phyloP scores from a whole-genome alignment of 2,888 invertebrate genomes.

The Subacronicta megacephala region DNA sequence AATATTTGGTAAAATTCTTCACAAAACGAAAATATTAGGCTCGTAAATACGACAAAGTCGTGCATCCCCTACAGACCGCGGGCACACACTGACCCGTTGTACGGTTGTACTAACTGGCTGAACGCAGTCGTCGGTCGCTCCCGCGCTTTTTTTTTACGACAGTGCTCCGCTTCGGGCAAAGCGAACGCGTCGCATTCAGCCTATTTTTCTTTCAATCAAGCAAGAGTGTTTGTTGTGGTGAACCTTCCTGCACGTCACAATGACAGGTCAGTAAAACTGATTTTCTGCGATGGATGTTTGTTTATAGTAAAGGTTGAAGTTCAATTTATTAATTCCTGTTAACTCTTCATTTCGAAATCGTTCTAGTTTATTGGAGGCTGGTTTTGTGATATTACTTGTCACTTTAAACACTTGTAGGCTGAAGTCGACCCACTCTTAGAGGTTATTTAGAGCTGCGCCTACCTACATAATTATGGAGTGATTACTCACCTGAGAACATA shows the following conservation, averaged over 20 bases:
- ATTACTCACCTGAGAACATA: slow-evolving; percentile 15
- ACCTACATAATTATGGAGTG: slow-evolving; percentile 28
- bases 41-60: slow-evolving; percentile 61
- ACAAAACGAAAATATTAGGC: slow-evolving; percentile 58
- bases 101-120: too few species aligned
- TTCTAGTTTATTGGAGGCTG: slow-evolving; percentile 6
- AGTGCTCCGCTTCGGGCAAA: slow-evolving; percentile 60
- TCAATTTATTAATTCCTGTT: too few species aligned
- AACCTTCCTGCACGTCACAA: slow-evolving; percentile 67
- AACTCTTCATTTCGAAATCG: background rate
- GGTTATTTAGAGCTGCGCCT: slow-evolving; percentile 14
- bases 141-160: slow-evolving; percentile 67
- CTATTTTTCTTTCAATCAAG: slow-evolving; percentile 68
- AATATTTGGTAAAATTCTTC: slow-evolving; percentile 39
- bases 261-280: slow-evolving; percentile 69
- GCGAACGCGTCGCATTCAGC: slow-evolving; percentile 68
- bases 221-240: slow-evolving; percentile 66
- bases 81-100: slow-evolving; percentile 69
- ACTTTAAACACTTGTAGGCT: slow-evolving; percentile 1
- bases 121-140: slow-evolving; percentile 47
- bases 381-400: background rate
- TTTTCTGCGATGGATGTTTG: slow-evolving; percentile 31
- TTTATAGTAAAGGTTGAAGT: slow-evolving; percentile 15
- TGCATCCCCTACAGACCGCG: slow-evolving; percentile 67
- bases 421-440: slow-evolving; percentile 3